Evolutionary conservation across 1,140 invertebrate genomes (phyloP).

Genomic region (Lepidotrigona ventralis): DNA sequence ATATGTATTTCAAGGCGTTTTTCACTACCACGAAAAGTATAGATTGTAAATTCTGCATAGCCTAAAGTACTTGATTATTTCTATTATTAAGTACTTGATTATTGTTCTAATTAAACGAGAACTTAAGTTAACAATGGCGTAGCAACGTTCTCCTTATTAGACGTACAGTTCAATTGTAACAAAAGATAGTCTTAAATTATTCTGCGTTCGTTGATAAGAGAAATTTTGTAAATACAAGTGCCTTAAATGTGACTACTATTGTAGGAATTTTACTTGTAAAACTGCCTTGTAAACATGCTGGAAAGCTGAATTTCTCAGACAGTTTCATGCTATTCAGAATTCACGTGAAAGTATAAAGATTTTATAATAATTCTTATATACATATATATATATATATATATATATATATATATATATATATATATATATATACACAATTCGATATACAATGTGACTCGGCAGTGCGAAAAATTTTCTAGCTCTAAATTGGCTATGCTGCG

Average conservation of each 20-base stretch:
- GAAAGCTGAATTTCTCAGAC: not conserved
- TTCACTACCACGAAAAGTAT: conserved; percentile 12
- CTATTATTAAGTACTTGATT: conserved; percentile 26
- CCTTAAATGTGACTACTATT: conserved; percentile 64
- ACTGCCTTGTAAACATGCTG: not conserved
- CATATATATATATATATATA: not conserved
- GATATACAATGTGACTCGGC: not conserved
- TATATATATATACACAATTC: not conserved
- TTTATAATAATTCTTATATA: not conserved
- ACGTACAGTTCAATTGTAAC: not conserved
- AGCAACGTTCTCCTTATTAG: not conserved
- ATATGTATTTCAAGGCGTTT: not conserved
- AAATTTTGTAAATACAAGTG: conserved; percentile 73
- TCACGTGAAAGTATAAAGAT: not conserved
- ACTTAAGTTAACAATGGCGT: not conserved
- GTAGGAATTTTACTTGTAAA: not conserved
- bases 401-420: not conserved
- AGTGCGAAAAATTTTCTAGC: not conserved
- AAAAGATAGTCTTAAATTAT: conserved; percentile 16
- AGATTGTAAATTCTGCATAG: conserved; percentile 28
- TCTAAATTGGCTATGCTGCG: not conserved
- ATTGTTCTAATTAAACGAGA: conserved; percentile 18
- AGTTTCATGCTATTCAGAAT: not conserved
- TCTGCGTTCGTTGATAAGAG: not conserved
- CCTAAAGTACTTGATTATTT: conserved; percentile 29